Evolutionary conservation across 2,113 vertebrate species (phyloP), one percentile per base, ranked within the genome.

Genomic region (Hystrix brachyura): DNA sequence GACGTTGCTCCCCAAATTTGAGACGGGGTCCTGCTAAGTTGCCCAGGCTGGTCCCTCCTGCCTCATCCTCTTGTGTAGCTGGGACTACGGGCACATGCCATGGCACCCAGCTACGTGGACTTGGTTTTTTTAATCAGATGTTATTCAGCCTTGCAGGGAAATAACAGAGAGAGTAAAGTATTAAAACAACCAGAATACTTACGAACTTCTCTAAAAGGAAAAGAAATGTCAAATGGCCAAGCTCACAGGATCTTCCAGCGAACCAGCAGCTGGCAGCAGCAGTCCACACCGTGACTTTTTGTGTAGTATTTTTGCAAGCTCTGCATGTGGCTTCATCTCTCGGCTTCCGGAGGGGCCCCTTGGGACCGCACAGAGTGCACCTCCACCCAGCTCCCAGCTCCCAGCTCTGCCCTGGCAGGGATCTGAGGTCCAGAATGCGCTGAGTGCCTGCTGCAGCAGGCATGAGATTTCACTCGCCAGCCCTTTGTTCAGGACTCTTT

Each of bases 181-280:
- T 38, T 60, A 64, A 62, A 57, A 65, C 34, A 72, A 59, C 13
- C 38, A 46, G 72, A 78, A 60, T 23, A 59, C 29, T 32, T 46
- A 87, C 91, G 69, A 88, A 82, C 25, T 53, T 95, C 53, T 88
- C 65, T 57, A 23, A 74, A 93, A 86, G 71, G 82, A 46, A 93
- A 69, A 79, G n/a, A 87, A 59, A 74, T 18, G 82, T 55, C 34
- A 71, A 67, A 32, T 48, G 46, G 43, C 27, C 60, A 8, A 23
- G 23, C 81, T 38, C 10, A 2, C 21, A 25, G 76, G 43, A 38
- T 83, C 62, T 64, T 84, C 78, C 10, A 53, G 71, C 17, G n/a
- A 65, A 53, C 72, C 23, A 11, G 14, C 25, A 78, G 72, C 14
- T 34, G 21, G 67, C 46, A 65, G 62, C 74, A 19, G 59, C 15